Conservation (phyloP, 2,888 invertebrate genomes). For the Lepas anatifera region DNA sequence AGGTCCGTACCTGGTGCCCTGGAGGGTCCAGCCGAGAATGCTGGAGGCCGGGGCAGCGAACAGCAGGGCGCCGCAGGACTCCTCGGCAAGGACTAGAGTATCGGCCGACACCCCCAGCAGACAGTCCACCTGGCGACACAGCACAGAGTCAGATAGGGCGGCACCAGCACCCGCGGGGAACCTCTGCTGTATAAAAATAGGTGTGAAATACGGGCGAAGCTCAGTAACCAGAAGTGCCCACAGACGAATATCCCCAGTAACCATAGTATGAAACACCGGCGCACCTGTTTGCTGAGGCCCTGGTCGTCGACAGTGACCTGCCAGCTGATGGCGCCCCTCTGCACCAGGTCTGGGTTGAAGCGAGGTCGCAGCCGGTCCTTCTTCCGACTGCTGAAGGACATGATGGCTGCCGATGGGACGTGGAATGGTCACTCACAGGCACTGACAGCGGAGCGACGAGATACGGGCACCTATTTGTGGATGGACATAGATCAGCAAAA, state of each 20-base stretch:
- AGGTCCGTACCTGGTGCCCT: too few species aligned
- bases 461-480: too few species aligned
- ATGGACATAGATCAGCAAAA: too few species aligned
- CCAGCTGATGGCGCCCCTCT: constrained; percentile 69
- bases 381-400: constrained; percentile 58
- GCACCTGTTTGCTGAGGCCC: constrained; percentile 20
- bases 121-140: constrained; percentile 49
- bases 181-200: too few species aligned
- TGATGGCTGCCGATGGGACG: constrained; percentile 55
- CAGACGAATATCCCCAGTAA: too few species aligned
- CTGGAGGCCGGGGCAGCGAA: constrained; percentile 73
- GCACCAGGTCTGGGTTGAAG: constrained; percentile 54
- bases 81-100: constrained; percentile 74
- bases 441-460: too few species aligned
- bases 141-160: too few species aligned
- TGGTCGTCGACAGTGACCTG: constrained; percentile 56
- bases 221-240: too few species aligned
- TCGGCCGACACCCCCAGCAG: constrained; percentile 78
- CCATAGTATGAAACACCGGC: too few species aligned
- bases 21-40: constrained; percentile 61
- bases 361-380: constrained; percentile 61
- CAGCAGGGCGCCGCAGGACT: constrained; percentile 63
- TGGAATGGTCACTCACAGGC: too few species aligned
- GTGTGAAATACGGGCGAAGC: too few species aligned
- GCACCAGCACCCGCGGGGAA: too few species aligned